phyloP scores from a whole-genome alignment of 2,113 vertebrate species.

The Salvelinus sp. region DNA sequence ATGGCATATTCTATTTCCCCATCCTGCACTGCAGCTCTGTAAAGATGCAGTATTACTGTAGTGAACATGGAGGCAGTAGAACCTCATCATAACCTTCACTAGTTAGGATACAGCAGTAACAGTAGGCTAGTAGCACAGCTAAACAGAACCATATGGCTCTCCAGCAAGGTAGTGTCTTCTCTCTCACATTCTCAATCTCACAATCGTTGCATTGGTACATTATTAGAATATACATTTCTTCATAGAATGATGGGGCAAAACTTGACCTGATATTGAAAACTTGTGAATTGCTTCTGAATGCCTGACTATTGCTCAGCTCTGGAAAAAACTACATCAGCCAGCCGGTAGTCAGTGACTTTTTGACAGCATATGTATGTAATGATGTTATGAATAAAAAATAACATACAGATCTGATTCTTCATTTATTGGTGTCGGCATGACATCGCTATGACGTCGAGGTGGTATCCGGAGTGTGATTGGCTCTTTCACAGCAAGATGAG shows the following conservation, averaged over 20 bases:
- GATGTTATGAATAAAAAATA: background rate
- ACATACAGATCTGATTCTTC: background rate
- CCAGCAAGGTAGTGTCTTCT: background rate
- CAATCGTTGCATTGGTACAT: background rate
- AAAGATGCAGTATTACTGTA: background rate
- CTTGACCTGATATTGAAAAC: background rate
- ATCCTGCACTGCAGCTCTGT: background rate
- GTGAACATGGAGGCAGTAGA: background rate
- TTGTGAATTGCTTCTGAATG: background rate
- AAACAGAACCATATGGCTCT: background rate
- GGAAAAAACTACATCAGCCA: background rate
- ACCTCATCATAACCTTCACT: too few relatives aligned
- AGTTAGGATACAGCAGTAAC: background rate
- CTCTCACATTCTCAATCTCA: background rate
- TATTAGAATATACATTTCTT: background rate
- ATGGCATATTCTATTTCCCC: background rate
- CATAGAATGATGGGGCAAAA: background rate
- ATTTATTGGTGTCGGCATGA: background rate
- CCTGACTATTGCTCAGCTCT: background rate
- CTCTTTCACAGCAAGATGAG: constrained; percentile 42
- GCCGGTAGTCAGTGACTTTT: background rate
- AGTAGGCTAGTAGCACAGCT: background rate
- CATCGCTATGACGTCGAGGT: background rate
- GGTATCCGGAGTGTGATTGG: constrained; percentile 30
- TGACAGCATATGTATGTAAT: constrained; percentile 1